Conservation (phyloP, 2,113 vertebrate species). For the Triplophysa dalaica region DNA sequence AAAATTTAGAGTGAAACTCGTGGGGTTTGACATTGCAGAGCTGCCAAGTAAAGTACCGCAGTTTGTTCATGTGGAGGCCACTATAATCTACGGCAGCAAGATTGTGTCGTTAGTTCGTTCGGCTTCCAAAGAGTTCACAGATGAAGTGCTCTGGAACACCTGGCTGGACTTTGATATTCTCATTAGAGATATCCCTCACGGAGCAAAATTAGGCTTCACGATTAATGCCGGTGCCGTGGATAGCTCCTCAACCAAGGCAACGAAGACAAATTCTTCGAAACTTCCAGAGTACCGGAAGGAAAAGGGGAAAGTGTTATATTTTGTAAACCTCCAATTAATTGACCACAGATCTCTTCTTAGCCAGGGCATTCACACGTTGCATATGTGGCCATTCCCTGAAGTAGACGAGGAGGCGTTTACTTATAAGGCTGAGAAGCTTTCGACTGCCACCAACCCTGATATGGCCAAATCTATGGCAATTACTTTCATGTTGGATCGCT, state of each 20-base stretch:
- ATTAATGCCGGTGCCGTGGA: constrained; percentile 63
- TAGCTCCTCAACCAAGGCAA: constrained; percentile 44
- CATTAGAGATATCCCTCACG: constrained; percentile 73
- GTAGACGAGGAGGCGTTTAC: constrained; percentile 68
- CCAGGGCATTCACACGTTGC: constrained; percentile 71
- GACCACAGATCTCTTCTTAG: constrained; percentile 76
- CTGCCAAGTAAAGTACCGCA: constrained; percentile 65
- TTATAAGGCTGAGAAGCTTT: constrained; percentile 75
- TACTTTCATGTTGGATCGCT: constrained; percentile 73
- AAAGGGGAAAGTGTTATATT: constrained; percentile 72
- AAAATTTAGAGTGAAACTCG: constrained; percentile 73
- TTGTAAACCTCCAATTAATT: constrained; percentile 77
- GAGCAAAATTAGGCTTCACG: constrained; percentile 72
- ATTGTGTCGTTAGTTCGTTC: constrained; percentile 70
- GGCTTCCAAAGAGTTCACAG: constrained; percentile 61
- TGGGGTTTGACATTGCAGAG: constrained; percentile 74
- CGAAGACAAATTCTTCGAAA: constrained; percentile 48
- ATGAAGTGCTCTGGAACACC: constrained; percentile 78
- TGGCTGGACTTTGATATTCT: constrained; percentile 76
- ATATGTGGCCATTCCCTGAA: constrained; percentile 75
- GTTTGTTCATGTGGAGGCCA: constrained; percentile 66
- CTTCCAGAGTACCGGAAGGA: constrained; percentile 58
- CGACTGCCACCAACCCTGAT: constrained; percentile 75
- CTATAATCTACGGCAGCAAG: constrained; percentile 72
- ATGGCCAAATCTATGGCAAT: constrained; percentile 72